Evolutionary conservation across 2,888 invertebrate genomes (phyloP).

Genomic region (Lasioglossum leucozonium): DNA sequence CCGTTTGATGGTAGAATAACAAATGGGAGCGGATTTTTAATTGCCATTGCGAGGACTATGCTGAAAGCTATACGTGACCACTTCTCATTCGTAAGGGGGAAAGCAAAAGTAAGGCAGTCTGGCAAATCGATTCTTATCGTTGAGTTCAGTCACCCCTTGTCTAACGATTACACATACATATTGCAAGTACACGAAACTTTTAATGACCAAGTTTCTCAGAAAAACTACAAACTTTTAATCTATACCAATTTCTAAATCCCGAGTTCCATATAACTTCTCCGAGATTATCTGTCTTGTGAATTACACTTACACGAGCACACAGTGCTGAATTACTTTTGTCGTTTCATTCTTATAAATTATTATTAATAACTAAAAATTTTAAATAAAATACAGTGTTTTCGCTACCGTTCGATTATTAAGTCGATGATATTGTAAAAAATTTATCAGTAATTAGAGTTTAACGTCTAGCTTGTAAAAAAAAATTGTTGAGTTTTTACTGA

Average conservation of each 20-base stretch:
- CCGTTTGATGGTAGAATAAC: constrained; percentile 13
- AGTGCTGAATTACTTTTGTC: background rate
- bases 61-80: constrained; percentile 9
- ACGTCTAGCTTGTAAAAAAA: too few species aligned
- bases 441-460: too few species aligned
- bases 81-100: constrained; percentile 34
- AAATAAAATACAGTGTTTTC: background rate
- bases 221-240: constrained; percentile 3
- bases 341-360: background rate
- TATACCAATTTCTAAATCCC: background rate
- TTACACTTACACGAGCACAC: background rate
- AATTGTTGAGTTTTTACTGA: too few species aligned
- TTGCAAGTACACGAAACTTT: constrained; percentile 7
- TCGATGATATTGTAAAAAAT: too few species aligned
- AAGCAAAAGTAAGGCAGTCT: constrained; percentile 67
- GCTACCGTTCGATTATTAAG: too few species aligned
- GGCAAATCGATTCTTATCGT: constrained; percentile 68
- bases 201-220: constrained; percentile 14
- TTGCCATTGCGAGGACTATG: background rate
- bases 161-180: constrained; percentile 3
- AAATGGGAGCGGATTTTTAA: constrained; percentile 34
- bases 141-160: constrained; percentile 60
- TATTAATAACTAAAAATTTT: background rate
- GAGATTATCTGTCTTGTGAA: background rate
- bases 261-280: background rate